Evolutionary conservation across 1,140 invertebrate genomes (phyloP).

Genomic region (Galendromus occidentalis): DNA sequence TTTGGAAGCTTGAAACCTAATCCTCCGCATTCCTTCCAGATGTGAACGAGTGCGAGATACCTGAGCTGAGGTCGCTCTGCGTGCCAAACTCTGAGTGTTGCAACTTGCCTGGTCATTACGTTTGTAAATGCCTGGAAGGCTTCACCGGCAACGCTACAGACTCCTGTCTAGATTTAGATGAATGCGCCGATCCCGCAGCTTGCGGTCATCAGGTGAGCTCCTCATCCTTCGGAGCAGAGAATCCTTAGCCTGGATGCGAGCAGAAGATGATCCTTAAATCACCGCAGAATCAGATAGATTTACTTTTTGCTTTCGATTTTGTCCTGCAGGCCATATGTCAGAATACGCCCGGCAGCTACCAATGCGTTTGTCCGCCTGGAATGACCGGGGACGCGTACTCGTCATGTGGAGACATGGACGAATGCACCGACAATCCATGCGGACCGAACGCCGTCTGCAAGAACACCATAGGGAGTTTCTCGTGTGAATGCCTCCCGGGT

Average conservation of each 20-base stretch:
- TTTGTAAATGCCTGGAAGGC: constrained; percentile 76
- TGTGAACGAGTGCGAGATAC: constrained; percentile 80
- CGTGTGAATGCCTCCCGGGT: constrained; percentile 49
- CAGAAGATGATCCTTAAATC: too few species aligned
- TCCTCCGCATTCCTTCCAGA: constrained; percentile 36
- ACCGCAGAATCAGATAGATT: too few species aligned
- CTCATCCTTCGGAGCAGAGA: background rate
- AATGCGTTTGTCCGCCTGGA: constrained; percentile 57
- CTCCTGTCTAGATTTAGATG: constrained; percentile 14
- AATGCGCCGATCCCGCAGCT: background rate
- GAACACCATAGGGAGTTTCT: constrained; percentile 48
- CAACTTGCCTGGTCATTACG: constrained; percentile 75
- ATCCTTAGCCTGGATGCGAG: background rate
- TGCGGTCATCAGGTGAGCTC: background rate
- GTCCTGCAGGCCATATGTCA: constrained; percentile 41
- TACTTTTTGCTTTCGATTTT: too few species aligned
- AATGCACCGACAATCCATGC: constrained; percentile 46
- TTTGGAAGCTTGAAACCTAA: too few species aligned
- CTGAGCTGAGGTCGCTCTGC: constrained; percentile 52
- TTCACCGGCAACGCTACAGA: constrained; percentile 32
- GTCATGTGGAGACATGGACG: constrained; percentile 44
- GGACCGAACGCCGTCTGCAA: constrained; percentile 47
- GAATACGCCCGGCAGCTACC: constrained; percentile 69
- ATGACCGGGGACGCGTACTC: constrained; percentile 61
- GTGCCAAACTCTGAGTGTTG: constrained; percentile 80